A percentile compares a stretch with the other conserved stretches of the same genome.
phyloP scores from a whole-genome alignment of 2,888 invertebrate genomes.

The Spisula solida region DNA sequence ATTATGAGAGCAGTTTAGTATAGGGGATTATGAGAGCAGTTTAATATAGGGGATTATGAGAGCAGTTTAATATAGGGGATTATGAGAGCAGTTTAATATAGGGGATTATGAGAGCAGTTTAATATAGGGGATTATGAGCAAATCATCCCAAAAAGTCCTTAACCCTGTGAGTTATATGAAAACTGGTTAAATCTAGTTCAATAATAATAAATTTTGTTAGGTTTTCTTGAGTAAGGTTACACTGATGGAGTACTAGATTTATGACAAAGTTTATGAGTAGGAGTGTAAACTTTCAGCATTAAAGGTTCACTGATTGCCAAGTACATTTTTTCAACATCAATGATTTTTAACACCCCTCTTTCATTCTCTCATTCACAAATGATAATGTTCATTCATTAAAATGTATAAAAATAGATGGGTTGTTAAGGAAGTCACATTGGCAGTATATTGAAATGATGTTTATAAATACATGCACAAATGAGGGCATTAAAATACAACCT shows the following conservation, averaged over 20 bases:
- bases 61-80: too few relatives aligned
- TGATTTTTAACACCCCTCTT: background rate
- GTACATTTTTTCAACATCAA: slow-evolving; percentile 12
- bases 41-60: too few relatives aligned
- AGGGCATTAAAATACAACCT: background rate
- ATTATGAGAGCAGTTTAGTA: too few relatives aligned
- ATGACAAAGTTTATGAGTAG: background rate
- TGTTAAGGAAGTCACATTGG: background rate
- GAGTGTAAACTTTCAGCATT: background rate
- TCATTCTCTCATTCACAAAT: background rate
- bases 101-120: too few relatives aligned
- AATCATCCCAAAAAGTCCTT: too few relatives aligned
- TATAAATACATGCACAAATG: background rate
- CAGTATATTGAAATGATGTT: background rate
- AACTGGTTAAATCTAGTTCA: too few relatives aligned
- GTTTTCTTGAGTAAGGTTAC: background rate
- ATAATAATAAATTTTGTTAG: too few relatives aligned
- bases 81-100: too few relatives aligned
- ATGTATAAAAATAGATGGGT: background rate
- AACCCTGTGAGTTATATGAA: too few relatives aligned
- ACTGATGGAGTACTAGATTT: background rate
- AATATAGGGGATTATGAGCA: too few relatives aligned
- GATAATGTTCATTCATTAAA: slow-evolving; percentile 8
- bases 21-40: too few relatives aligned
- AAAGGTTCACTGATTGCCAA: background rate